phyloP scores from a whole-genome alignment of 2,797 vertebrate genomes.

The Anableps anableps region DNA sequence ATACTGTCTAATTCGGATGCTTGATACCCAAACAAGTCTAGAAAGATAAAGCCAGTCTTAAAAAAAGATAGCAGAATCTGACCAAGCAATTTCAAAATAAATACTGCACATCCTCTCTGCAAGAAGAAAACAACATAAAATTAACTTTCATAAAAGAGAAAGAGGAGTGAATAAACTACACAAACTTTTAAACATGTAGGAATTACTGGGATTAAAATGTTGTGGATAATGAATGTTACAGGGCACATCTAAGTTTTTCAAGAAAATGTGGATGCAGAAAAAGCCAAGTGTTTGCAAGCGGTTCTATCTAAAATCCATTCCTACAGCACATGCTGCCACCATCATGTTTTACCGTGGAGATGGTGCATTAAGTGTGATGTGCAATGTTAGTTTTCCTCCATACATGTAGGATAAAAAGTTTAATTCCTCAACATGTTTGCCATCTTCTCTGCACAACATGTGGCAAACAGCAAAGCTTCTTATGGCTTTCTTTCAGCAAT shows the following conservation, averaged over 20 bases:
- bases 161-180: background rate
- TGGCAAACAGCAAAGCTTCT: background rate
- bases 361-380: too few relatives aligned
- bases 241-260: background rate
- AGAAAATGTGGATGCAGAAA: background rate
- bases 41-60: background rate
- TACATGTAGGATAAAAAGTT: too few relatives aligned
- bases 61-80: too few relatives aligned
- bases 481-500: background rate
- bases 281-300: background rate
- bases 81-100: background rate
- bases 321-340: too few relatives aligned
- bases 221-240: background rate
- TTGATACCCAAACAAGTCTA: background rate
- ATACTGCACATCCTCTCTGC: too few relatives aligned
- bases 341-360: too few relatives aligned
- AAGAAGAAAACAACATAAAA: too few relatives aligned
- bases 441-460: background rate
- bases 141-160: too few relatives aligned
- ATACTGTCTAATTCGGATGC: background rate
- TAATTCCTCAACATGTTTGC: too few relatives aligned
- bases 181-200: background rate
- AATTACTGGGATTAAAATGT: background rate
- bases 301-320: background rate
- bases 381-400: too few relatives aligned